Evolutionary conservation across 2,113 vertebrate genomes (phyloP).

Genomic region (Coryphaenoides rupestris): DNA sequence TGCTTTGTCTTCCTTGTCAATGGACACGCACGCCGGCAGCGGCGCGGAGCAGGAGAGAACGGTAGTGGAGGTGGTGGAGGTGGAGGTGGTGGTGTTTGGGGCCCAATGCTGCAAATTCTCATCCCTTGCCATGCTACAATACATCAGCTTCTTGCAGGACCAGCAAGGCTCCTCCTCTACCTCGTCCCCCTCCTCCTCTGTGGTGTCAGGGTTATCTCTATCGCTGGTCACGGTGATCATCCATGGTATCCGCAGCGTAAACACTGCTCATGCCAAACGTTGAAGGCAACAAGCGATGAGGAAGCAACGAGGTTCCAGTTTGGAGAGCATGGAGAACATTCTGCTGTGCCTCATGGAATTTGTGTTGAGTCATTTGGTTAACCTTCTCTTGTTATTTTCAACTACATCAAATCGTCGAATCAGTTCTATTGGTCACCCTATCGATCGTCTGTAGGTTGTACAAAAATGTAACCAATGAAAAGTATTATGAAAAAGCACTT

Average conservation of each 20-base stretch:
- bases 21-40: conserved; percentile 56
- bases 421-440: not conserved
- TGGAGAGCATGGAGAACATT: conserved; percentile 37
- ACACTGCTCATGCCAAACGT: conserved; percentile 68
- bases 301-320: conserved; percentile 58
- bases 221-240: conserved; percentile 33
- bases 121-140: conserved; percentile 59
- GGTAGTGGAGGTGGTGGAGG: not conserved
- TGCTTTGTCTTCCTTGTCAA: conserved; percentile 65
- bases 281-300: conserved; percentile 36
- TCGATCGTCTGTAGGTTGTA: too few relatives aligned
- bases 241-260: conserved; percentile 49
- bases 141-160: conserved; percentile 70
- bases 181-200: conserved; percentile 61
- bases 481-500: too few relatives aligned
- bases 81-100: conserved; percentile 11
- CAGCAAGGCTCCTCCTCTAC: conserved; percentile 38
- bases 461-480: too few relatives aligned
- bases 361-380: conserved; percentile 50
- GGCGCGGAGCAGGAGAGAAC: conserved; percentile 50
- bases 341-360: conserved; percentile 51
- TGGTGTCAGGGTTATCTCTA: conserved; percentile 20
- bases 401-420: not conserved
- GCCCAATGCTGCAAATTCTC: conserved; percentile 50
- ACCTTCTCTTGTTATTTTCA: conserved; percentile 37